phyloP scores from a whole-genome alignment of 2,797 vertebrate species.

The Leuciscus waleckii region DNA sequence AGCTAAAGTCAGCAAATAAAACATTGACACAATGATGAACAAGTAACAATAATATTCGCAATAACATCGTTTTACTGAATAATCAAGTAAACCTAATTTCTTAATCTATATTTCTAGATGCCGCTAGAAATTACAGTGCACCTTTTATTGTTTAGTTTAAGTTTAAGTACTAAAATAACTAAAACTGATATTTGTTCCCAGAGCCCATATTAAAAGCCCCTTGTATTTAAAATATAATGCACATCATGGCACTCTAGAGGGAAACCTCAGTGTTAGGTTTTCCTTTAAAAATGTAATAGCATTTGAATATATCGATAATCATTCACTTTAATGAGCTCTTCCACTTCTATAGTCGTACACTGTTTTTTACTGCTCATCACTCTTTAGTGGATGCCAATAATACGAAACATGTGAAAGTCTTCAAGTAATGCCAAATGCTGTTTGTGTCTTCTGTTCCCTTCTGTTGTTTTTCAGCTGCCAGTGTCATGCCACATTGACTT shows the following conservation, averaged over 20 bases:
- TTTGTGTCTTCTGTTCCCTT: conserved; percentile 42
- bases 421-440: not conserved
- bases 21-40: too few species aligned
- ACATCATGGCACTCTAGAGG: not conserved
- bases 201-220: not conserved
- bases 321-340: not conserved
- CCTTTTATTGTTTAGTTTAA: not conserved
- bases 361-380: conserved; percentile 1
- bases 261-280: not conserved
- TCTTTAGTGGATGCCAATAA: conserved; percentile 1
- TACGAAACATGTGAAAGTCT: not conserved
- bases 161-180: not conserved
- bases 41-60: too few species aligned
- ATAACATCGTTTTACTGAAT: too few species aligned
- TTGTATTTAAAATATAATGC: not conserved
- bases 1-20: too few species aligned
- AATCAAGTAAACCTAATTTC: too few species aligned
- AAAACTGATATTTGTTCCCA: not conserved
- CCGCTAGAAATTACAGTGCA: too few species aligned
- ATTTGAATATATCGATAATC: not conserved
- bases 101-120: too few species aligned
- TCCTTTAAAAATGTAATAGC: not conserved
- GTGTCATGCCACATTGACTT: conserved; percentile 64
- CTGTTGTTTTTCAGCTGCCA: conserved; percentile 42
- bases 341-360: not conserved